Base-by-base conservation (phyloP, 2,888 invertebrate genomes). In the Troides aeacus region DNA sequence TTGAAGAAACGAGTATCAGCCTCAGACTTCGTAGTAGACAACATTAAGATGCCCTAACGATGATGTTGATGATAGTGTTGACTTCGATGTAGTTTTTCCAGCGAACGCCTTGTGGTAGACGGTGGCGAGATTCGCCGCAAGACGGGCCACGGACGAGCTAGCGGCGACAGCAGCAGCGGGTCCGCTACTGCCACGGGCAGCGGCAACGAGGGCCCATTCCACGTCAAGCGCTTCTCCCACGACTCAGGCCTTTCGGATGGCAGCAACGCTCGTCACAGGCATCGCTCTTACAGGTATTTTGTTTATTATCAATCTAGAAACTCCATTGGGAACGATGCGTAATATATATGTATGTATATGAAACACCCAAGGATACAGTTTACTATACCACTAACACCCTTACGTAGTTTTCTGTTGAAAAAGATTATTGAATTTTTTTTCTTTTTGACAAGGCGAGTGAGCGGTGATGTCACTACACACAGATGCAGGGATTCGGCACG, bases 241-340 rank as follows among this genome's bases (percentile, higher is more conserved):
- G 90, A 91, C 80, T 90, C 90, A 0, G 90, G 90, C 2, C 81
- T 90, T 10, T 90, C 89, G 0, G 90, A 89, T 69, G 83, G 81
- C 62, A 89, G 86, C 76, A 86, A 83, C 73, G 74, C 73, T 50
- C 76, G 80, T 5, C 75, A 80, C 39, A 75, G 79, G 17, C 82
- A 77, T 42, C 78, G 81, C 4, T 73, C 77, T 6, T 78, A 79
- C 75, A 82, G 84, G 88, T 84, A 8, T 21, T 61, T 17, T 50
- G 18, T 15, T 17, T 50, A 50, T 15, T 15, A 17, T 46, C 15
- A 46, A 46, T 46, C 15, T 17, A 21, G 21, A 21, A 21, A 21
- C 21, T 21, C 21, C 21, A 21, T 21, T 21, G 21, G 21, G 21
- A 21, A 21, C 21, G 21, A 21, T 21, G 21, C 21, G 21, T 21